Evolutionary conservation across 2,888 invertebrate species (phyloP).

Genomic region (Cylindroiulus punctatus): DNA sequence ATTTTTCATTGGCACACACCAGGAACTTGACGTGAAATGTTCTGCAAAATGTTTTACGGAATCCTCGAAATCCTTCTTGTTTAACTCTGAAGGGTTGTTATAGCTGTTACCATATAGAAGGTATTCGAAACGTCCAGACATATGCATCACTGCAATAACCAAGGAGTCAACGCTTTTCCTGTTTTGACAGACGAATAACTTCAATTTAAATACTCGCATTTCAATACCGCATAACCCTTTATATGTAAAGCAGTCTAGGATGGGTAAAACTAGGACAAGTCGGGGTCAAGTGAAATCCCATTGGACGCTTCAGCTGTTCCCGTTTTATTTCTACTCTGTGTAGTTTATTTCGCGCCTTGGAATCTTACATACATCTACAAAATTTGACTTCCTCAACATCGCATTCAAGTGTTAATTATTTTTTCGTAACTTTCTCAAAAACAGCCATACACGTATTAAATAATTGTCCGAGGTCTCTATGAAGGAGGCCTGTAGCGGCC

Average conservation of each 20-base stretch:
- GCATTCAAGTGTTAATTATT: slow-evolving; percentile 11
- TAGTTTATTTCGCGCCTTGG: neutral
- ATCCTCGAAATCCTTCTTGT: no score
- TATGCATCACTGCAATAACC: no score
- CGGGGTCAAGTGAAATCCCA: neutral
- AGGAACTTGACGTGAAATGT: no score
- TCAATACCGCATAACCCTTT: neutral
- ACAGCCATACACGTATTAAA: neutral
- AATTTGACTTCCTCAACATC: slow-evolving; percentile 15
- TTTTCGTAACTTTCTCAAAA: slow-evolving; percentile 33
- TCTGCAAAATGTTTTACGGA: no score
- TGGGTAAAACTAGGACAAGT: slow-evolving; percentile 1
- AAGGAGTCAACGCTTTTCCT: no score
- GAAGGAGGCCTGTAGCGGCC: neutral
- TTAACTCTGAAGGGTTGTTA: no score
- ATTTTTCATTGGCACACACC: no score
- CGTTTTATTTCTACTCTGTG: neutral
- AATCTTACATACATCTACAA: neutral
- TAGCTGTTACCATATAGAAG: no score
- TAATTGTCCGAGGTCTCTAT: neutral
- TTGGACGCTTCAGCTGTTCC: slow-evolving; percentile 15
- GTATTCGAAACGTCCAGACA: no score
- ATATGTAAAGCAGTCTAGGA: neutral
- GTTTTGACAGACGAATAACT: no score
- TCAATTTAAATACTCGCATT: neutral